phyloP scores from a whole-genome alignment of 2,113 vertebrate genomes.

The Lathamus discolor region DNA sequence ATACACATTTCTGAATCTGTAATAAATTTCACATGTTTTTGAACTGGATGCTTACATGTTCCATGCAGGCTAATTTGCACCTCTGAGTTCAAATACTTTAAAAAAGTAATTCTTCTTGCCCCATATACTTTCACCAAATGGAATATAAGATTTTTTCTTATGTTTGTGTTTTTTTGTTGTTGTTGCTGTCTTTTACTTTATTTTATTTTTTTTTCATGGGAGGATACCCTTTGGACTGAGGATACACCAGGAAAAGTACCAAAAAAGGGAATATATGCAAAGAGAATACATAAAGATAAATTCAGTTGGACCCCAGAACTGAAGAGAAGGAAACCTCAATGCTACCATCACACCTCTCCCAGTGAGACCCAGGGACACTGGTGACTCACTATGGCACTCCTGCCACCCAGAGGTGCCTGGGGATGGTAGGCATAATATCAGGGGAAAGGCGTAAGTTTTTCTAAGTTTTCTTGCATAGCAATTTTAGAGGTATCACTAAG shows the following conservation, averaged over 20 bases:
- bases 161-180: neutral
- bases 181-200: no score
- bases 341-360: neutral
- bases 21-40: neutral
- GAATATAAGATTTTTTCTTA: neutral
- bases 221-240: neutral
- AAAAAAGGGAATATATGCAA: neutral
- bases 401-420: neutral
- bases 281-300: neutral
- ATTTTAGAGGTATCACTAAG: neutral
- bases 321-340: neutral
- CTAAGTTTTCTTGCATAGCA: neutral
- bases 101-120: neutral
- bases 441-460: neutral
- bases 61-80: neutral
- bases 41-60: neutral
- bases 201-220: neutral
- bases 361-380: neutral
- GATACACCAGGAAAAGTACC: neutral
- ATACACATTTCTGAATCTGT: neutral
- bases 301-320: neutral
- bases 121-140: neutral
- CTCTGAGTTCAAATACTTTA: neutral
- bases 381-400: accelerated
- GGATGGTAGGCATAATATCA: neutral